Evolutionary conservation across 1,140 invertebrate species (phyloP), one percentile per base, ranked within the genome.

Genomic region (Camponotus floridanus): DNA sequence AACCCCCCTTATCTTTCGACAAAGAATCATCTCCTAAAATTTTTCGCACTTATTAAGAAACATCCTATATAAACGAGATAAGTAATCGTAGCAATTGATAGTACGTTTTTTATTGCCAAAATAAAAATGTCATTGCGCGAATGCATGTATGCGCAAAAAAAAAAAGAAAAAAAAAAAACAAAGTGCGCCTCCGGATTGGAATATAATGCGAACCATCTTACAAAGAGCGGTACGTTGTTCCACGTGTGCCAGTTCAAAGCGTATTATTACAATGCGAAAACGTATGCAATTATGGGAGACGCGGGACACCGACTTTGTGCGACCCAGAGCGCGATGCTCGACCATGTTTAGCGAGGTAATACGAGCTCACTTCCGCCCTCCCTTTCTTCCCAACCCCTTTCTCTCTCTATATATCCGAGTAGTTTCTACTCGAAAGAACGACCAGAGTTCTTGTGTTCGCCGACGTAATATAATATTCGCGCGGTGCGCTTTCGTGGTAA

Each of bases 391-490:
- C 26, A 26, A 0, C 26, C 57, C 45, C 42, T 45, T 31, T 2
- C 13, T 15, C 31, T 15, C 31, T 31, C 8, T 39, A 11, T 39
- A 2, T 15, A 36, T 21, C 21, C 45, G n/a, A 18, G 13, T 61
- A 39, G 36, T 36, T 81, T 33, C 51, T 26, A 36, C 31, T 3
- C 21, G 18, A 74, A 83, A 83, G 79, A 74, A 83, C 79, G 68
- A 48, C 55, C 68, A 26, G 79, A 21, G 68, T 83, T 83, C 79
- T 83, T 83, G 68, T 48, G 61, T 83, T 83, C 79, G 33, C 39
- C 79, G 11, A 73, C 39, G 79, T 83, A 73, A 83, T 83, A 83
- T 83, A 74, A 83, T 83, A 83, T 83, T 74, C 79, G 42, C 39
- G n/a, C 55, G 6, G 55, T 55, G 68, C 42, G 79, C 79, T 81